Percentiles rank a stretch among this genome's conserved stretches.
These are phyloP conservation scores for Drosophila punjabiensis DNA, from an alignment of 1,140 invertebrate species.

Conservation along the genomic window DNA sequence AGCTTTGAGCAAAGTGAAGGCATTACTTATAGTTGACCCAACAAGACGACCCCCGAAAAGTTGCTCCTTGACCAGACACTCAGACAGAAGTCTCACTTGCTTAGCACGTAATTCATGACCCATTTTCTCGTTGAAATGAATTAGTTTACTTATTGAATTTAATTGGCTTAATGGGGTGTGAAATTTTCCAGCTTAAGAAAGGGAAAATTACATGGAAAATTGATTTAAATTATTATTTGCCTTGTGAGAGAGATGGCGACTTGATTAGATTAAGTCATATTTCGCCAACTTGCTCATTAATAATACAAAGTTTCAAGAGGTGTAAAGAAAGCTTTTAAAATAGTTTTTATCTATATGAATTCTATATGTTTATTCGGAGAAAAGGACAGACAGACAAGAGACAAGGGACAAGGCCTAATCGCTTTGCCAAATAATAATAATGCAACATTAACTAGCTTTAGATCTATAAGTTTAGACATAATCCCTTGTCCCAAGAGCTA, in stretches of 20 bases:
- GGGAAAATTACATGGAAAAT: conserved; percentile 9
- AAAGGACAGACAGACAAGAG: background rate
- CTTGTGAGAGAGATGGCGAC: background rate
- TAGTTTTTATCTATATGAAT: too few species aligned
- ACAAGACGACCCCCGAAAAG: background rate
- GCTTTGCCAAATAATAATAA: background rate
- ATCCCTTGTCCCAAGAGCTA: background rate
- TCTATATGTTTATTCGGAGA: too few species aligned
- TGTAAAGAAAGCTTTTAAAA: too few species aligned
- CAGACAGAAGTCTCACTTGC: background rate
- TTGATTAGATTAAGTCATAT: conserved; percentile 10
- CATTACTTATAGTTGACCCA: background rate
- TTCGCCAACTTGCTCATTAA: background rate
- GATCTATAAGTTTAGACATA: background rate
- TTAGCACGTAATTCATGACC: conserved; percentile 11
- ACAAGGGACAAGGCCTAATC: background rate
- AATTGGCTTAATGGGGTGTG: conserved; percentile 17
- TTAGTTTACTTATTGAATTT: conserved; percentile 31
- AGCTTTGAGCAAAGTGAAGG: conserved; percentile 7
- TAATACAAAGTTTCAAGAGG: background rate
- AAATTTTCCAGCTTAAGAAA: background rate
- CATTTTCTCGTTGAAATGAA: conserved; percentile 22
- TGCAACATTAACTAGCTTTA: background rate
- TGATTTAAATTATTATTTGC: conserved; percentile 11
- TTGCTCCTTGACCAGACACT: conserved; percentile 1